Evolutionary conservation across 1,140 invertebrate species (phyloP).

Genomic region (Drosophila dunni): DNA sequence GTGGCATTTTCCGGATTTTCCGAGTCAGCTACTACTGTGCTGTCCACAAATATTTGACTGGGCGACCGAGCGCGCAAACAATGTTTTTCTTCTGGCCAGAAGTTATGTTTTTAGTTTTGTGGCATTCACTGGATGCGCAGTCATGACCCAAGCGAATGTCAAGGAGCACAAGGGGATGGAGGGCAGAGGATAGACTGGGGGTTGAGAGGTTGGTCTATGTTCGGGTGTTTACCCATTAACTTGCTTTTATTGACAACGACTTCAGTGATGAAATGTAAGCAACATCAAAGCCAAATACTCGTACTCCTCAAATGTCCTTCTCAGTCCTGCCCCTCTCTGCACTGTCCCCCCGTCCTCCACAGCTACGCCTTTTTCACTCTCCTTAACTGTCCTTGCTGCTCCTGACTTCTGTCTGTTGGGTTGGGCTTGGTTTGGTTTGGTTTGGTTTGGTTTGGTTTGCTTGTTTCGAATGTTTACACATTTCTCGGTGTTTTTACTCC

Average conservation of each 20-base stretch:
- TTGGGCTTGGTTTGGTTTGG: conserved; percentile 37
- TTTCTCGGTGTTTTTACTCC: conserved; percentile 8
- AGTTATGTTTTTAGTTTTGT: conserved; percentile 75
- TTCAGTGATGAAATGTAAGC: conserved; percentile 81
- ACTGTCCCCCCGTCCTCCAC: not conserved
- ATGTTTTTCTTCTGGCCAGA: conserved; percentile 64
- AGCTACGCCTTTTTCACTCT: not conserved
- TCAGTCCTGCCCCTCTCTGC: not conserved
- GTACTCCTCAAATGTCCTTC: conserved; percentile 25
- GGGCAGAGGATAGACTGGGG: not conserved
- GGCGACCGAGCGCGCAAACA: conserved; percentile 63
- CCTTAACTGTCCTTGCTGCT: conserved; percentile 23
- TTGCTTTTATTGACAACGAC: conserved; percentile 78
- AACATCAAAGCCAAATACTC: conserved; percentile 76
- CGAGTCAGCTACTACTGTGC: conserved; percentile 55
- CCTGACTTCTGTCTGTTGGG: conserved; percentile 26
- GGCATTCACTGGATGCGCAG: conserved; percentile 16
- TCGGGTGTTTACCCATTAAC: conserved; percentile 74
- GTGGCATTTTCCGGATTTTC: conserved; percentile 49
- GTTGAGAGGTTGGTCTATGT: not conserved
- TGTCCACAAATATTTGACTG: conserved; percentile 73
- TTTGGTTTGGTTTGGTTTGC: conserved; percentile 47
- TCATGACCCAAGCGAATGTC: not conserved
- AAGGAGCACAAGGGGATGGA: not conserved
- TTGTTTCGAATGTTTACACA: conserved; percentile 70